These are phyloP conservation scores for Caretta caretta DNA, from an alignment of 2,113 vertebrate genomes.

Conservation along the genomic window DNA sequence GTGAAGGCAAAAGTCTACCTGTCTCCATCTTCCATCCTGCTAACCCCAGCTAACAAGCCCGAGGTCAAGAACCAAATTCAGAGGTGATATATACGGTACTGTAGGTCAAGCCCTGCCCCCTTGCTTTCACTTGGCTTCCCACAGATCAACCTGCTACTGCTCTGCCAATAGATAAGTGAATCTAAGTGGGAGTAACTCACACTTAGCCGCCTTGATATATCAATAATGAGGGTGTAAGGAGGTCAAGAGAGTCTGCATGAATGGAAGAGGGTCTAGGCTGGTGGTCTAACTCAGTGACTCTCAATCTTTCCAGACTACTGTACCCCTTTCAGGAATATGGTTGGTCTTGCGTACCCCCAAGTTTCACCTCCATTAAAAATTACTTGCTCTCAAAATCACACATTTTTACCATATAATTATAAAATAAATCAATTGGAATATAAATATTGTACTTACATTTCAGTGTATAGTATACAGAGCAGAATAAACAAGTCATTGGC, in stretches of 20 bases:
- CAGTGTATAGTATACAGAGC: no score
- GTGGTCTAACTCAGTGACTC: constrained; percentile 2
- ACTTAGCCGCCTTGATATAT: neutral
- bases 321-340: no score
- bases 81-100: neutral
- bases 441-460: no score
- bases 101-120: constrained; percentile 17
- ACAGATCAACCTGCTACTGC: neutral
- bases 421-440: no score
- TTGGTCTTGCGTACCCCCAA: no score
- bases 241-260: neutral
- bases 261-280: neutral
- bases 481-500: no score
- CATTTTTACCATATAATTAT: no score
- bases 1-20: constrained; percentile 39
- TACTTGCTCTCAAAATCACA: no score
- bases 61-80: constrained; percentile 30
- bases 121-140: constrained; percentile 20
- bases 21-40: neutral
- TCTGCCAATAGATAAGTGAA: neutral
- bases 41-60: constrained; percentile 31
- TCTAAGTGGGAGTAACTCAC: neutral
- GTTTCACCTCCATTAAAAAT: no score
- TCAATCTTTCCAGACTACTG: no score
- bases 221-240: neutral